phyloP scores from a whole-genome alignment of 2,888 invertebrate species.

The Apamea crenata region DNA sequence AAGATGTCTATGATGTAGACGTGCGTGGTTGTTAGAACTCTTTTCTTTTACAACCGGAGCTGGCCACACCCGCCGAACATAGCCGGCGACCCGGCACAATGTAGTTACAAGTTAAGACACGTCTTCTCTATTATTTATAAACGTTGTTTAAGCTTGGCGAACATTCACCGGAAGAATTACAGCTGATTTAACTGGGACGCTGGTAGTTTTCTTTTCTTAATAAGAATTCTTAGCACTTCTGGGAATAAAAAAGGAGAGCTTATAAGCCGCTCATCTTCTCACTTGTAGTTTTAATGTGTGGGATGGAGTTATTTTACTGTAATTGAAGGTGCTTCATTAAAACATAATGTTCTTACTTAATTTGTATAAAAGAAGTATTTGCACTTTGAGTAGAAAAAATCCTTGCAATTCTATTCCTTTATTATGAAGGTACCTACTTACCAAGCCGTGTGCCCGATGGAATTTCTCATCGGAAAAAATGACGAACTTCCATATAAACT shows the following conservation, averaged over 20 bases:
- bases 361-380: not conserved
- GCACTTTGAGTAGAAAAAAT: not conserved
- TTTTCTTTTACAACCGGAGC: constrained; percentile 26
- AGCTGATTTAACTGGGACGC: constrained; percentile 53
- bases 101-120: constrained; percentile 64
- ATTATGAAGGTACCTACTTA: not conserved
- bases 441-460: not conserved
- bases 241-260: constrained; percentile 42
- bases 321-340: constrained; percentile 7
- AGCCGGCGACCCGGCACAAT: constrained; percentile 49
- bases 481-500: not conserved
- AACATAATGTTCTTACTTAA: not conserved
- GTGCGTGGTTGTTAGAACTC: constrained; percentile 27
- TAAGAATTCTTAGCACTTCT: constrained; percentile 49
- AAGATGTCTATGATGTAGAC: constrained; percentile 39
- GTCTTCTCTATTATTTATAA: constrained; percentile 65
- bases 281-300: constrained; percentile 19
- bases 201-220: constrained; percentile 52
- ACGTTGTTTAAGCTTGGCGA: constrained; percentile 58
- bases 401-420: not conserved
- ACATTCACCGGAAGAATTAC: constrained; percentile 62
- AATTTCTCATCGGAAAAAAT: not conserved
- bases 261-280: constrained; percentile 25
- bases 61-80: constrained; percentile 40
- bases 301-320: not conserved